Conservation (phyloP, 2,888 invertebrate genomes). For the Parnassius glacialis region DNA sequence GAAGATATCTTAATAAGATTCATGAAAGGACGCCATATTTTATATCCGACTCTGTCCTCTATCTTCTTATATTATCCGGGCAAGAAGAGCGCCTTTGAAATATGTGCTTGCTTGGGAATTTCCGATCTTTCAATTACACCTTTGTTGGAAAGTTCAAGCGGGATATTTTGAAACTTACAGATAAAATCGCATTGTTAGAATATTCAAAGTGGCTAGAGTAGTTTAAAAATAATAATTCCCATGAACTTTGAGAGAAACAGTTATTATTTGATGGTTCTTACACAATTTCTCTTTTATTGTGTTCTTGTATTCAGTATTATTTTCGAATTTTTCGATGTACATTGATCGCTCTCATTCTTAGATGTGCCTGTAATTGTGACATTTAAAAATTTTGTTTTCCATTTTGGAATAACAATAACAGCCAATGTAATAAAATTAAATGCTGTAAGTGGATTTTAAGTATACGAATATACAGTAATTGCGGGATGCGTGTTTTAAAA, state of each 20-base stretch:
- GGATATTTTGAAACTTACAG: constrained; percentile 51
- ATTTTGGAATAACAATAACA: too few relatives aligned
- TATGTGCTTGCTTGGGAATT: constrained; percentile 79
- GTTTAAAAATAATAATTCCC: constrained; percentile 4
- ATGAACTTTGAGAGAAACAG: not conserved
- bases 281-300: too few relatives aligned
- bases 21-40: constrained; percentile 92
- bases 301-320: too few relatives aligned
- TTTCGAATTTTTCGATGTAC: too few relatives aligned
- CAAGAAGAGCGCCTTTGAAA: constrained; percentile 73
- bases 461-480: too few relatives aligned
- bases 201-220: not conserved
- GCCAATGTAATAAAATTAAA: too few relatives aligned
- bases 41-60: constrained; percentile 85
- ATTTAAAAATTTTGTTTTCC: too few relatives aligned
- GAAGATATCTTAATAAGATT: constrained; percentile 91
- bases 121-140: constrained; percentile 79
- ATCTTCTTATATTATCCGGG: constrained; percentile 81
- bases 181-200: constrained; percentile 34
- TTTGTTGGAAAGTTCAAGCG: constrained; percentile 58
- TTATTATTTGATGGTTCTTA: too few relatives aligned
- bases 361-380: too few relatives aligned
- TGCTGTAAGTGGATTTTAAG: too few relatives aligned
- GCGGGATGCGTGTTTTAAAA: too few relatives aligned
- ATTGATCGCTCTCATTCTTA: too few relatives aligned